Percentiles rank a stretch among this genome's conserved stretches.
Evolutionary conservation across 2,888 invertebrate genomes (phyloP).

Genomic region (Chalcosyrphus nemorum): DNA sequence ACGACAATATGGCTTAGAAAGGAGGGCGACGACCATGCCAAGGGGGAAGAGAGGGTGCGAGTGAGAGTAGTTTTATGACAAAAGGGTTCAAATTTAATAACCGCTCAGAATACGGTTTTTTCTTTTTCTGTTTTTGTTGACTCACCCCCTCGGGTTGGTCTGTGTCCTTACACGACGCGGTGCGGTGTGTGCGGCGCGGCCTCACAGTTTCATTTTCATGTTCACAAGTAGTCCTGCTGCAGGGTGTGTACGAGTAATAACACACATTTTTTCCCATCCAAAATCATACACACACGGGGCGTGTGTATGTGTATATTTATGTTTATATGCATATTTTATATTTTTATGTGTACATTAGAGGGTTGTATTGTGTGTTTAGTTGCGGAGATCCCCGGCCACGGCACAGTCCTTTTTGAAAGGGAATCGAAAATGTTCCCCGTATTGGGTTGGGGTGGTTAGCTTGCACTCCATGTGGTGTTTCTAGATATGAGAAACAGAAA

Average conservation of each 20-base stretch:
- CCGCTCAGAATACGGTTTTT: conserved; percentile 63
- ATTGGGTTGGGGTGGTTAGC: conserved; percentile 12
- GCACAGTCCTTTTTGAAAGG: conserved; percentile 33
- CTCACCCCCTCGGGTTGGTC: conserved; percentile 5
- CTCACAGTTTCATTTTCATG: conserved; percentile 59
- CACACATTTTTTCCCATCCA: conserved; percentile 39
- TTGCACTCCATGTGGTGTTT: conserved; percentile 54
- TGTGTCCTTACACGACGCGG: neutral
- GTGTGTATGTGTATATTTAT: conserved; percentile 18
- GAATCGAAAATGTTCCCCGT: conserved; percentile 54
- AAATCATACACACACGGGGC: neutral
- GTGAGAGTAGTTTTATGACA: conserved; percentile 70
- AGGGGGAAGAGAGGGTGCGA: conserved; percentile 14
- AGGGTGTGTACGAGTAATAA: conserved; percentile 63
- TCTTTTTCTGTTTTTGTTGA: conserved; percentile 21
- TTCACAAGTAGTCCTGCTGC: conserved; percentile 39
- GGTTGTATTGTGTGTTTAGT: conserved; percentile 72
- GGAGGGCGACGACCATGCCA: neutral
- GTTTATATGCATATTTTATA: conserved; percentile 62
- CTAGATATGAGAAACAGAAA: conserved; percentile 47
- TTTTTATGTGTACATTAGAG: conserved; percentile 69
- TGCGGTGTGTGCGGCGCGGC: conserved; percentile 24
- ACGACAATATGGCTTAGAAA: conserved; percentile 62
- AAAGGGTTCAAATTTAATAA: conserved; percentile 73
- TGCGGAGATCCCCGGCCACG: conserved; percentile 61